Conservation (phyloP, 2,113 vertebrate genomes). For the Dicentrarchus labrax region DNA sequence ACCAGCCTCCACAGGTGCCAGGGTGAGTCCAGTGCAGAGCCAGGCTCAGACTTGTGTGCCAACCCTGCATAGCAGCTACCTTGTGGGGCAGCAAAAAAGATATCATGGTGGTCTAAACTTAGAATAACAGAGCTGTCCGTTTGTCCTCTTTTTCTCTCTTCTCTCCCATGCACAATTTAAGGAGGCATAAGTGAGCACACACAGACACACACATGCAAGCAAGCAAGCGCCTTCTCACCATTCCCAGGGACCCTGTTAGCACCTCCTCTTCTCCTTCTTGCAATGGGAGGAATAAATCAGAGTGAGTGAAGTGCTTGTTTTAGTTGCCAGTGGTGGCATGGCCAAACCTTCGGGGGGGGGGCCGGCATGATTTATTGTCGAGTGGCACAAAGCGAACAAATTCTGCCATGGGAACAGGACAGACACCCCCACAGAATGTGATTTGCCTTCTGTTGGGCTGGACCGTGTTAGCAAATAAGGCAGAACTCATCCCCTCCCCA, state of each 20-base stretch:
- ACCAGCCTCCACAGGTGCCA: conserved; percentile 53
- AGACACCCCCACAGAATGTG: conserved; percentile 65
- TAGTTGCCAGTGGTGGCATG: conserved; percentile 74
- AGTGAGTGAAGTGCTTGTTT: conserved; percentile 80
- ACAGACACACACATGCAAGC: conserved; percentile 38
- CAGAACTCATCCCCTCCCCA: conserved; percentile 49
- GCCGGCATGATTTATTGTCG: conserved; percentile 75
- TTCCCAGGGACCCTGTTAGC: conserved; percentile 77
- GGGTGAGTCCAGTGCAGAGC: conserved; percentile 39
- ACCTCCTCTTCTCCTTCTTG: conserved; percentile 65
- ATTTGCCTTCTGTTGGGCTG: conserved; percentile 78
- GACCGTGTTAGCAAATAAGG: conserved; percentile 73
- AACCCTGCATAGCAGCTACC: conserved; percentile 27
- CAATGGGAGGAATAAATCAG: conserved; percentile 77
- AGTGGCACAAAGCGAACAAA: conserved; percentile 66
- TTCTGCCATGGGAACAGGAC: conserved; percentile 74
- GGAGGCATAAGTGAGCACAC: conserved; percentile 24
- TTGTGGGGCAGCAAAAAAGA: conserved; percentile 39
- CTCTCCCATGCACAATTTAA: conserved; percentile 25
- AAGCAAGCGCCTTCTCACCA: conserved; percentile 45
- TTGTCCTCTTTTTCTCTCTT: conserved; percentile 38
- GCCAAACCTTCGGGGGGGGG: conserved; percentile 66
- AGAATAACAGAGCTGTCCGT: conserved; percentile 40
- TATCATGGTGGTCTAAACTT: conserved; percentile 61
- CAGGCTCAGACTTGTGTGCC: conserved; percentile 32